These are phyloP conservation scores for Eremophila alpestris DNA, from an alignment of 2,797 vertebrate species.

Conservation along the genomic window DNA sequence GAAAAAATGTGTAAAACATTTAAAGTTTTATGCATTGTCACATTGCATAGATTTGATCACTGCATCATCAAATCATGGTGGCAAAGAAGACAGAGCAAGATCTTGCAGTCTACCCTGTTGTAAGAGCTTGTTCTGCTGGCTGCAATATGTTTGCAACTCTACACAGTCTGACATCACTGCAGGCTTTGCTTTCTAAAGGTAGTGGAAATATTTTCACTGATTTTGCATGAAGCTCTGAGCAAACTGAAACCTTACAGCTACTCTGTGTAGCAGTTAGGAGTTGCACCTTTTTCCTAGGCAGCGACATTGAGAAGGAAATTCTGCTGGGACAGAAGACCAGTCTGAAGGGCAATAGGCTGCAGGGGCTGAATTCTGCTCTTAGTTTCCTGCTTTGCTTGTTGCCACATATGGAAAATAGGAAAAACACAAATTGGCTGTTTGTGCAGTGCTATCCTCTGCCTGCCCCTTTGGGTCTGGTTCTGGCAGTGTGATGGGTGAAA, in stretches of 20 bases:
- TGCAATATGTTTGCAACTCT: background rate
- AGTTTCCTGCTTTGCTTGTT: background rate
- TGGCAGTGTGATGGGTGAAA: slow-evolving; percentile 13
- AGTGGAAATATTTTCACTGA: background rate
- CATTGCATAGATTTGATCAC: background rate
- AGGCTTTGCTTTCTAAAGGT: background rate
- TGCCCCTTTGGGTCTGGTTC: background rate
- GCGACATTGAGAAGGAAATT: background rate
- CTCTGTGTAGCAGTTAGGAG: background rate
- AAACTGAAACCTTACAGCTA: background rate
- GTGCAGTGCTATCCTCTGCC: background rate
- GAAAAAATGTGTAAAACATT: background rate
- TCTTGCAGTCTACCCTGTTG: background rate
- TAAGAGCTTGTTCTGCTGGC: background rate
- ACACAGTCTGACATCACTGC: background rate
- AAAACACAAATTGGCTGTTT: background rate
- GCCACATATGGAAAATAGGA: background rate
- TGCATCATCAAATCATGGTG: background rate
- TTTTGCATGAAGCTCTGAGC: background rate
- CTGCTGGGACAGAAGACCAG: background rate
- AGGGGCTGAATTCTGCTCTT: background rate
- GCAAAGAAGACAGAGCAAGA: background rate
- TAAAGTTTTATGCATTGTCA: background rate
- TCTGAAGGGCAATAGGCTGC: background rate
- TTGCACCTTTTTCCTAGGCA: background rate